Base-by-base conservation (phyloP, 2,113 vertebrate species). In the Micromys minutus region DNA sequence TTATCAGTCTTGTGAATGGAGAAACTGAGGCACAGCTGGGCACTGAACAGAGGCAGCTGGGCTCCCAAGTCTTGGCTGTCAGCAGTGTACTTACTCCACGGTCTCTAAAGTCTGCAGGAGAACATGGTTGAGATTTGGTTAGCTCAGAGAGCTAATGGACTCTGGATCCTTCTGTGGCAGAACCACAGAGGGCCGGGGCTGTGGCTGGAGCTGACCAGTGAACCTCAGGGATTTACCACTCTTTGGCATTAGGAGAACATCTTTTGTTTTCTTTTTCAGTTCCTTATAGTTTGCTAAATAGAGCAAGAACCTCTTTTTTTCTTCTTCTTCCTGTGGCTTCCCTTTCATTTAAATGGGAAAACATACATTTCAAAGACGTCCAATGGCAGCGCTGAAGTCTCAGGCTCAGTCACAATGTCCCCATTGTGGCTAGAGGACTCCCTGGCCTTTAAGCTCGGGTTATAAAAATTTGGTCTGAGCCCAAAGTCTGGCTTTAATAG, bases 401-500 rank as follows among this genome's bases (percentile, higher is more conserved):
- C 94, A 79, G 59, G 88, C 95, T 97, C 90, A 94, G 94, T 94
- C 96, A 98, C 97, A 98, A 97, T 96, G 96, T 97, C 91, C 92
- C 90, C 95, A 97, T 98, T 97, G 97, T 97, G 94, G 85, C 94
- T 90, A 36, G 92, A 67, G 96, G 96, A 97, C 97, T 96, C 92
- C 90, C 91, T 98, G 96, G 97, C 97, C 97, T 97, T 97, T 95
- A 89, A 95, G 96, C 92, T 87, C 91, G 90, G 95, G 97, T 98
- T 98, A 96, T 97, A 97, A 97, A 97, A 97, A 97, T 97, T 91
- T 97, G 96, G 96, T 97, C 92, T 95, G 95, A 96, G 96, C 96
- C 97, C 96, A 97, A 97, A 97, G 95, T 97, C 96, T 98, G 97
- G 97, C 92, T 97, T 97, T 97, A 97, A 98, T 97, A 97, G 97